These are phyloP conservation scores for Ryuthela nishihirai DNA, from an alignment of 2,888 invertebrate species.

Conservation along the genomic window DNA sequence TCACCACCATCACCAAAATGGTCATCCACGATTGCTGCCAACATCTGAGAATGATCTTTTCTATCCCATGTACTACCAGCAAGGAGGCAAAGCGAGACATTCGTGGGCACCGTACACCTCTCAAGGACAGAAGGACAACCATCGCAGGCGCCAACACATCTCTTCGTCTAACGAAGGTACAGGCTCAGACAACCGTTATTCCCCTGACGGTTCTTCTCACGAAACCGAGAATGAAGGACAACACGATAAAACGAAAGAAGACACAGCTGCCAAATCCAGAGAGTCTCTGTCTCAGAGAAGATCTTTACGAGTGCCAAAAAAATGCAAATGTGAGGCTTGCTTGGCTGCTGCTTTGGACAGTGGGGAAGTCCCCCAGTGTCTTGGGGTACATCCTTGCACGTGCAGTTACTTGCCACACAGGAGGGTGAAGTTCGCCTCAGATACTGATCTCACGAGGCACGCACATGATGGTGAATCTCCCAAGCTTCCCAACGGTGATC, in stretches of 20 bases:
- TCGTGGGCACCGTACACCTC: slow-evolving; percentile 27
- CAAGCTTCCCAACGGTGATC: slow-evolving; percentile 12
- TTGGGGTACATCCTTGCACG: slow-evolving; percentile 6
- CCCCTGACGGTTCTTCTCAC: slow-evolving; percentile 23
- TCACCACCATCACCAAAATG: slow-evolving; percentile 1
- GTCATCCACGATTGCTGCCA: slow-evolving; percentile 8
- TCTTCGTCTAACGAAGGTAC: slow-evolving; percentile 5
- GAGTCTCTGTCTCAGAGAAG: slow-evolving; percentile 21
- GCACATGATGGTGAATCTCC: slow-evolving; percentile 10
- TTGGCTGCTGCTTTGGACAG: slow-evolving; percentile 11
- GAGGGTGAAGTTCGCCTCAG: slow-evolving; percentile 31
- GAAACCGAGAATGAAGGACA: no score
- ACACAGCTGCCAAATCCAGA: neutral
- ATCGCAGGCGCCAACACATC: slow-evolving; percentile 1
- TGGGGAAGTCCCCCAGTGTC: no score
- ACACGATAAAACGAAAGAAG: neutral
- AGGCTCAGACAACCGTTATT: slow-evolving; percentile 1
- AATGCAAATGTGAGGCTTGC: slow-evolving; percentile 33
- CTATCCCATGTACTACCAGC: slow-evolving; percentile 24
- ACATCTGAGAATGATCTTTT: slow-evolving; percentile 25
- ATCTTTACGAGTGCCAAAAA: slow-evolving; percentile 27
- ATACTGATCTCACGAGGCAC: slow-evolving; percentile 27
- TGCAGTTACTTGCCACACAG: slow-evolving; percentile 23
- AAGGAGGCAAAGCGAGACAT: slow-evolving; percentile 19
- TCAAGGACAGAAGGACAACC: neutral